Conservation (phyloP, 2,113 vertebrate species). For the Callaeas wilsoni region DNA sequence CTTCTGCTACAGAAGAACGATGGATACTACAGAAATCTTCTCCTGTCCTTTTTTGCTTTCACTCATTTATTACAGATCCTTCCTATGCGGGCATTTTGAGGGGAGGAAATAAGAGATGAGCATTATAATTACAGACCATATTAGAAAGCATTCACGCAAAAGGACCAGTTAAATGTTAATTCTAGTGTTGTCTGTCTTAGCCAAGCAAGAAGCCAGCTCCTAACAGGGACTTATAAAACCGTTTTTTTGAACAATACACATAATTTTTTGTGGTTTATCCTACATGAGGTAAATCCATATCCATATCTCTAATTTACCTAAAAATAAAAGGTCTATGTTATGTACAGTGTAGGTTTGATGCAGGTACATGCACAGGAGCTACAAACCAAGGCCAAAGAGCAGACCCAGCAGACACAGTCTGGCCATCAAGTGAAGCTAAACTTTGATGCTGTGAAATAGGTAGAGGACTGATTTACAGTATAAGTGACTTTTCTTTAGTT, state of each 20-base stretch:
- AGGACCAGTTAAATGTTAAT: neutral
- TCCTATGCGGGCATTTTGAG: neutral
- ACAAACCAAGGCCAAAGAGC: neutral
- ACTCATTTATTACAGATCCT: neutral
- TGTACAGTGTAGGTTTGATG: accelerated
- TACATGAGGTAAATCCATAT: neutral
- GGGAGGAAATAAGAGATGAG: neutral
- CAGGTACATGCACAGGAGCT: neutral
- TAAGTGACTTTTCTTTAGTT: neutral
- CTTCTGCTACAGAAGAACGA: neutral
- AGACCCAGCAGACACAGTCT: neutral
- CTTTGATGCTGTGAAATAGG: neutral
- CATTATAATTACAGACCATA: neutral
- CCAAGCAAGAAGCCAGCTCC: neutral
- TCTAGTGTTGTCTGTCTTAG: neutral
- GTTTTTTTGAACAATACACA: neutral
- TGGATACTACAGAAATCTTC: neutral
- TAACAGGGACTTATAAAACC: neutral
- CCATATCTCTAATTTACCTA: neutral
- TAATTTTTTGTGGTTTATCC: neutral
- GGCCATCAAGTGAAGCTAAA: neutral
- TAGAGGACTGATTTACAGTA: neutral
- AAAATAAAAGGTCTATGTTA: neutral
- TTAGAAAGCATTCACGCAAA: neutral
- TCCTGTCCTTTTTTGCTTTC: neutral